Base-by-base conservation (phyloP, 1,140 invertebrate species). In the Drosophila lini region DNA sequence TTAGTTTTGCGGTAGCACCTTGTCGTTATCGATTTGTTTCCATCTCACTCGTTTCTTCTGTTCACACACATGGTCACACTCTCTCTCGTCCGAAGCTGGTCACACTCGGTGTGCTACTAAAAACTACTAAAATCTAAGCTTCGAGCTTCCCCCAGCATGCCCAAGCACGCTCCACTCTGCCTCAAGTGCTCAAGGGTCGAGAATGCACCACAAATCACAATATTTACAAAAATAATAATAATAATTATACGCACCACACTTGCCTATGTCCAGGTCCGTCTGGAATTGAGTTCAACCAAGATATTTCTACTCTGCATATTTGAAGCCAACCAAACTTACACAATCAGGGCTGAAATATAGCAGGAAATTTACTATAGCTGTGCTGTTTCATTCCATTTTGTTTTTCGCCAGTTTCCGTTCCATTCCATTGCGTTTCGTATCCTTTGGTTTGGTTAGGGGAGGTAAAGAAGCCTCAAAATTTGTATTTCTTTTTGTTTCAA, bases 1-100 rank as follows among this genome's bases (percentile, higher is more conserved):
- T 52, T 68, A 25, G 41, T 64, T 67, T 67, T 64, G 45, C 38
- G 60, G n/a, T n/a, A 38, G 59, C 61, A 42, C 68, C 11, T 71
- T 71, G 22, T 53, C 10, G 38, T 69, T 71, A 42, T 36, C 10
- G 22, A 19, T 70, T 65, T 7, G 19, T 52, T 28, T 11, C 38
- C 32, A 56, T 70, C 22, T 31, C 40, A 42, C 32, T 13, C 19
- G 19, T 48, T 58, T n/a, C 31, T 40, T 56, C 36, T 36, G 55
- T 40, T 22, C 13, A 5, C 11, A 31, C 45, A 31, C 45, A 32
- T 42, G 31, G 45, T 63, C 38, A 62, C 61, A 64, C 61, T 15
- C 15, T 15, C 15, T 15, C 34, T 52, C 15, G 40, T 31, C 7
- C 10, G 32, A 36, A 25, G 38, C 13, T 38, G 56, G 40, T 15